Percentiles rank a stretch among this genome's conserved stretches.
Evolutionary conservation across 2,888 invertebrate genomes (phyloP).

Genomic region (Stenurella melanura): DNA sequence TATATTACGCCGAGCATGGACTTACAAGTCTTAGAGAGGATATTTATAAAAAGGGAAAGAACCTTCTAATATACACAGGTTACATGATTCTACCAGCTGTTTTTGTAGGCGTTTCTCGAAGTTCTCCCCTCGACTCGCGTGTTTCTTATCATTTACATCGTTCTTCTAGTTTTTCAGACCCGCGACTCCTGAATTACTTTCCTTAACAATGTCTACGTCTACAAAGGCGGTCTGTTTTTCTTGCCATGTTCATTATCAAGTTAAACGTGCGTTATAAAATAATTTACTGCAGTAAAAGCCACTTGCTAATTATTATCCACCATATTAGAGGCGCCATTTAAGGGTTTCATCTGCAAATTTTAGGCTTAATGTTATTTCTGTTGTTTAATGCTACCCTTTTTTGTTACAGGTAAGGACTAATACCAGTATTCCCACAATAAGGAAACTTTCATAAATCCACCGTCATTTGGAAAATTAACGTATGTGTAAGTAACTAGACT

Average conservation of each 20-base stretch:
- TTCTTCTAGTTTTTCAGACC: slow-evolving; percentile 24
- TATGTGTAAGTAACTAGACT: neutral
- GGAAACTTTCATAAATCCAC: neutral
- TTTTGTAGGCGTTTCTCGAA: slow-evolving; percentile 10
- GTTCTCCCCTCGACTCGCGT: slow-evolving; percentile 39
- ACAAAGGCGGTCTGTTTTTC: neutral
- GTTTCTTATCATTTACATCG: slow-evolving; percentile 49
- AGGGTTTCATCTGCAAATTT: neutral
- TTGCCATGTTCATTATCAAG: slow-evolving; percentile 10
- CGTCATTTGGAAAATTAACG: neutral
- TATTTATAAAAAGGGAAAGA: neutral
- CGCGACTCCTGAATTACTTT: slow-evolving; percentile 13
- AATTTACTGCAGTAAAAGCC: slow-evolving; percentile 11
- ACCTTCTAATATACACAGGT: slow-evolving; percentile 12
- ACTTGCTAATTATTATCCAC: slow-evolving; percentile 1
- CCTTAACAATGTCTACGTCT: slow-evolving; percentile 10
- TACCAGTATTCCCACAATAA: neutral
- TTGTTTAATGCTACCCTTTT: neutral
- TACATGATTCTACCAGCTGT: slow-evolving; percentile 28
- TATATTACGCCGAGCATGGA: neutral
- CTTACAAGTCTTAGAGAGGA: neutral
- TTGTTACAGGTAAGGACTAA: slow-evolving; percentile 8
- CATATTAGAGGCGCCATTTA: neutral
- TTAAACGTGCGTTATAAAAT: slow-evolving; percentile 3
- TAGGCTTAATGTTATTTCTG: neutral